phyloP scores from a whole-genome alignment of 2,113 vertebrate genomes.

The Phaethornis superciliosus region DNA sequence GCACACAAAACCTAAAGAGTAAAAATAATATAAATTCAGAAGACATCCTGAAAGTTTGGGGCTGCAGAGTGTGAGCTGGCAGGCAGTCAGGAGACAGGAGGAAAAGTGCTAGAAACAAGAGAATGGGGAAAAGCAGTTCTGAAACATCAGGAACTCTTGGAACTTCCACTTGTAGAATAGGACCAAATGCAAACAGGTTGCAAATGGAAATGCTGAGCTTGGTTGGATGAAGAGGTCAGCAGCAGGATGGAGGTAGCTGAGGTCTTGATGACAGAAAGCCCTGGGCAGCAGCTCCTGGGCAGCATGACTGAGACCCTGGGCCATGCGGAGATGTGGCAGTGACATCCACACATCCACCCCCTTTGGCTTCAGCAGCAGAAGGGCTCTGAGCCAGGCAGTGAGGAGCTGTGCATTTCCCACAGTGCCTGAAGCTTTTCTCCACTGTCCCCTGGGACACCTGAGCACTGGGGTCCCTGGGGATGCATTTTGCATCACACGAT shows the following conservation, averaged over 20 bases:
- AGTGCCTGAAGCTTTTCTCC: neutral
- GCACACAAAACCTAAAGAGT: neutral
- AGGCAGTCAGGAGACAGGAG: neutral
- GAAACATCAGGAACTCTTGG: neutral
- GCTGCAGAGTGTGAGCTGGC: neutral
- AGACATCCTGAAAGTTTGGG: neutral
- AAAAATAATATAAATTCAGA: neutral
- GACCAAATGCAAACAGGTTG: neutral
- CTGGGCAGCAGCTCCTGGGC: neutral
- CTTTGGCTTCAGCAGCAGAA: accelerated
- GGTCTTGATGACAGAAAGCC: accelerated
- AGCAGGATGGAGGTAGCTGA: neutral
- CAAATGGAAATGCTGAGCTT: neutral
- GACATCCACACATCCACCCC: accelerated
- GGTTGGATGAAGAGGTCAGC: neutral
- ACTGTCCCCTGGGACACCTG: neutral
- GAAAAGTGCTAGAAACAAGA: neutral
- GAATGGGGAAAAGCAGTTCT: neutral
- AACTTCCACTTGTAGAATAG: neutral
- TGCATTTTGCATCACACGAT: accelerated
- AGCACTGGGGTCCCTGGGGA: neutral
- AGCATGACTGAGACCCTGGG: accelerated
- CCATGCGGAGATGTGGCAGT: accelerated
- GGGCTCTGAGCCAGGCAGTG: neutral
- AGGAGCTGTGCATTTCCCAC: accelerated